Conservation (phyloP, 2,113 vertebrate genomes). For the Corythaeola cristata region DNA sequence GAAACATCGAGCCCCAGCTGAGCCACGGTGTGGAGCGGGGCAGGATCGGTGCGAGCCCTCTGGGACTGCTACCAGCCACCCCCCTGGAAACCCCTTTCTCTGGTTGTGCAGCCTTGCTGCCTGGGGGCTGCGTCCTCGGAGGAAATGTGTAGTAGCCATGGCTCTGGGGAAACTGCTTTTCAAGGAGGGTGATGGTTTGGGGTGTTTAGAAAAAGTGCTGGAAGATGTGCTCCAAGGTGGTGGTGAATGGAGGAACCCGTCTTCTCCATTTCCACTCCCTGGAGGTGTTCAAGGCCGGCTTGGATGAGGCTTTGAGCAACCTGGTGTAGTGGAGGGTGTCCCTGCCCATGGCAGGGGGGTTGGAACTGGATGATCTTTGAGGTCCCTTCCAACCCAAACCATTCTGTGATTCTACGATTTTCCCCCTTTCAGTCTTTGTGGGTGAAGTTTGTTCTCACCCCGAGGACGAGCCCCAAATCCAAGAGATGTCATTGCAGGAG, state of each 20-base stretch:
- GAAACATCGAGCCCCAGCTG: neutral
- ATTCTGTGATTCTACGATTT: neutral
- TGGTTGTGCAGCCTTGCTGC: neutral
- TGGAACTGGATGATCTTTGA: no score
- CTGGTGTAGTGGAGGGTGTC: no score
- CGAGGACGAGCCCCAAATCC: neutral
- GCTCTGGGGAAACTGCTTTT: neutral
- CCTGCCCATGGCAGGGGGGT: no score
- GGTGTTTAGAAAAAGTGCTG: neutral
- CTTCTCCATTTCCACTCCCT: neutral
- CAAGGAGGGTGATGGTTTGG: neutral
- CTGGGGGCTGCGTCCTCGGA: neutral
- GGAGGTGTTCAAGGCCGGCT: no score
- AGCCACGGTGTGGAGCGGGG: neutral
- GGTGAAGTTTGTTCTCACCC: neutral
- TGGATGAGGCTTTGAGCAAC: no score
- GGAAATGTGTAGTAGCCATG: rapidly evolving
- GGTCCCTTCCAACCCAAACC: no score
- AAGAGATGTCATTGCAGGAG: neutral
- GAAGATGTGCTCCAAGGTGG: neutral
- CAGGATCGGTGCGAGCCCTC: rapidly evolving
- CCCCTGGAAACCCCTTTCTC: neutral
- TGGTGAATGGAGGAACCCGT: neutral
- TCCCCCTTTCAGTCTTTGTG: neutral
- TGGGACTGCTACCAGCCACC: neutral